Evolutionary conservation across 2,113 vertebrate species (phyloP), one percentile per base, ranked within the genome.

Genomic region (Perca flavescens): DNA sequence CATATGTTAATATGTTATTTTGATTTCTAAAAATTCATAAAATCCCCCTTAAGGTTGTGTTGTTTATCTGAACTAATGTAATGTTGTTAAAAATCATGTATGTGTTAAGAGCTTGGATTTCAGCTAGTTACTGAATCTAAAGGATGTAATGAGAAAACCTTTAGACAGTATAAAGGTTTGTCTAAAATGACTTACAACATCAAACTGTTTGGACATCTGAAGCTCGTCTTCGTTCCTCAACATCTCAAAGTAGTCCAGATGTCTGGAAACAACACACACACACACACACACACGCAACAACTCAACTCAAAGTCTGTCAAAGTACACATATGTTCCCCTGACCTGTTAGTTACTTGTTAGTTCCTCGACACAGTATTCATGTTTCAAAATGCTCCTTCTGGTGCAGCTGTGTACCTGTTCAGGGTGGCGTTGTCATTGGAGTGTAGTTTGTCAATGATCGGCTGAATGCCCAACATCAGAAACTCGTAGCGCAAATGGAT

Each of bases 171-270:
- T 12, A 63, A 57, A 25, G 14, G 6, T 70, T 40, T 49, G 28
- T 36, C 7, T 14, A 19, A 21, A 25, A 13, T 22, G 2, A 87
- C 97, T 94, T 88, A 98, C 98, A 92, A 94, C 87, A 80, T 98
- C 97, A 88, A 98, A 99, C 25, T 94, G 92, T 83, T 97, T 98
- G 84, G 97, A 96, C 79, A 99, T 94, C 74, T 95, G 94, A 80
- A 96, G 86, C 84, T 99, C 98, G 68, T 99, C 98, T 91, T 99
- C 97, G 64, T 98, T 99, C 86, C 98, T 95, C 79, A 98, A 96
- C 96, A 99, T 97, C 90, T 98, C 97, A 70, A 99, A 99, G 94
- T 97, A 99, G 88, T 99, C 97, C 93, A 99, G 94, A 89, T 99
- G 98, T 90, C 98, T 99, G 72, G 5, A 73, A 70, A 80, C 40